Conservation (phyloP, 2,797 vertebrate species). For the Microctenopoma lineatum region DNA sequence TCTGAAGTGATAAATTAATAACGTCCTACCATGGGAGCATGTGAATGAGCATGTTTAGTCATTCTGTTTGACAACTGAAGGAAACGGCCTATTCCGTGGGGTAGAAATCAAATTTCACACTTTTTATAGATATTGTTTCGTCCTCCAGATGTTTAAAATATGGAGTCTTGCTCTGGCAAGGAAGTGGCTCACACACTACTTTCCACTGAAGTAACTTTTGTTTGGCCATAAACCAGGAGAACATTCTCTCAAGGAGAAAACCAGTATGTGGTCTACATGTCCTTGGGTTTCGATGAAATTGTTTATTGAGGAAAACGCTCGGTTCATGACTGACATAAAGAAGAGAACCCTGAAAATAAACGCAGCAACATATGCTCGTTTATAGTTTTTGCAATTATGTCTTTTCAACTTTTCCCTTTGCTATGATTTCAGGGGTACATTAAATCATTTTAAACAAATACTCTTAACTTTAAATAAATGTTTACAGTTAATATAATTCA, state of each 20-base stretch:
- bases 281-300: conserved; percentile 47
- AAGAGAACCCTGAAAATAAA: conserved; percentile 44
- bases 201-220: conserved; percentile 70
- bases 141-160: conserved; percentile 77
- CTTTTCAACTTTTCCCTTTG: conserved; percentile 32
- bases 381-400: conserved; percentile 19
- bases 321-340: conserved; percentile 41
- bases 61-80: conserved; percentile 89
- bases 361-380: conserved; percentile 14
- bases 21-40: conserved; percentile 81
- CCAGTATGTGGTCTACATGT: conserved; percentile 34
- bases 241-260: conserved; percentile 44
- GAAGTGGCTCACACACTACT: conserved; percentile 69
- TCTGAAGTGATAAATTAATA: conserved; percentile 86
- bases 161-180: conserved; percentile 65
- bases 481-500: background rate
- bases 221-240: conserved; percentile 69
- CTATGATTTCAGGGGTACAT: conserved; percentile 32
- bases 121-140: conserved; percentile 79
- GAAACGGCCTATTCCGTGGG: conserved; percentile 80
- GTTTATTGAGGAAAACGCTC: conserved; percentile 43
- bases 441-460: conserved; percentile 9
- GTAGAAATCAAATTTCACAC: conserved; percentile 78
- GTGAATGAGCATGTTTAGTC: conserved; percentile 86
- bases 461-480: conserved; percentile 3